Conservation (phyloP, 2,797 vertebrate genomes). For the Antennarius maculatus region DNA sequence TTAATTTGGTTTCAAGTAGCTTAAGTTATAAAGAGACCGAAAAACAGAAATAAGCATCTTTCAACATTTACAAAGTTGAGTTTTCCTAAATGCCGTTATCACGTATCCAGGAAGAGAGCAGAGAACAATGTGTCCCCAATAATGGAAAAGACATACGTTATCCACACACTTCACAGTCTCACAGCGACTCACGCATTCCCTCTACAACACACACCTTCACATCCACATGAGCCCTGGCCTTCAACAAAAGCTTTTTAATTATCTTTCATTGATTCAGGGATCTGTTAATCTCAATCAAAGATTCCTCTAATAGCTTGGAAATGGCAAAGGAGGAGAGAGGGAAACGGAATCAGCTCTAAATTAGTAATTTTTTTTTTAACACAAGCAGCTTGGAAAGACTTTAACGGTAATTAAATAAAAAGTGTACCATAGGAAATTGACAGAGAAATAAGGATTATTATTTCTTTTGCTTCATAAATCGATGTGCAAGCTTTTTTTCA, state of each 20-base stretch:
- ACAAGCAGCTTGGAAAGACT: conserved; percentile 35
- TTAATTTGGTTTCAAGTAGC: too few species aligned
- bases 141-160: conserved; percentile 30
- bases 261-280: conserved; percentile 75
- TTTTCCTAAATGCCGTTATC: conserved; percentile 28
- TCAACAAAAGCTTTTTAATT: conserved; percentile 77
- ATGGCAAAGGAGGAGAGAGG: conserved; percentile 47
- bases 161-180: conserved; percentile 28
- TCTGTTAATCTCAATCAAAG: conserved; percentile 76
- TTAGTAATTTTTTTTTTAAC: conserved; percentile 40
- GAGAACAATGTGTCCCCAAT: conserved; percentile 20
- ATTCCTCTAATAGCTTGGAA: conserved; percentile 72
- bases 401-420: conserved; percentile 55
- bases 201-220: conserved; percentile 53
- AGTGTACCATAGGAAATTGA: conserved; percentile 16
- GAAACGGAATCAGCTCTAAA: conserved; percentile 56
- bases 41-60: background rate
- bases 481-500: too few species aligned
- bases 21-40: too few species aligned
- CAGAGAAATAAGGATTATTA: conserved; percentile 24
- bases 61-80: conserved; percentile 4
- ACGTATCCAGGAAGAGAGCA: conserved; percentile 14
- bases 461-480: conserved; percentile 30
- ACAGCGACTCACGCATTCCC: conserved; percentile 35
- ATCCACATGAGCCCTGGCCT: conserved; percentile 63